A percentile compares a stretch with the other conserved stretches of the same genome.
Conservation (phyloP, 2,888 invertebrate species). For the Doris montereyensis region DNA sequence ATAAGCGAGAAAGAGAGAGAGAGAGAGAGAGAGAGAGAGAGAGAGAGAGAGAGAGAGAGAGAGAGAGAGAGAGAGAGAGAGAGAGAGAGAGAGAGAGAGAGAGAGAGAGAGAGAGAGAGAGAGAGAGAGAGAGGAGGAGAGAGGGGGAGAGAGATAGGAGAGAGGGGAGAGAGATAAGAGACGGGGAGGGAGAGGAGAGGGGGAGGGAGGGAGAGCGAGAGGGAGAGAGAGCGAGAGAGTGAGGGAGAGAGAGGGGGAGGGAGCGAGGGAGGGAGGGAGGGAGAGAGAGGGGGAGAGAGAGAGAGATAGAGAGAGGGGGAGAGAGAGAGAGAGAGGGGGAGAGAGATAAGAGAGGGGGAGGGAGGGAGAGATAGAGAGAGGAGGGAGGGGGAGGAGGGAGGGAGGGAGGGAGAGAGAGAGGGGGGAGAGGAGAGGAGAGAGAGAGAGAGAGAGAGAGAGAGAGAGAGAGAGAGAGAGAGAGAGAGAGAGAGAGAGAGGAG, state of each 20-base stretch:
- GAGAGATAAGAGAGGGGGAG: conserved; percentile 15
- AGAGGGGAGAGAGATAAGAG: neutral
- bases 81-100: conserved; percentile 20
- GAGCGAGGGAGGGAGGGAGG: too few species aligned
- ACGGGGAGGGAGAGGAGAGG: neutral
- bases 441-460: neutral
- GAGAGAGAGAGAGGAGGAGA: neutral
- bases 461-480: neutral
- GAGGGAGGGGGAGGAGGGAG: neutral
- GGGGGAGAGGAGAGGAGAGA: neutral
- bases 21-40: neutral
- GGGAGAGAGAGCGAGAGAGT: neutral
- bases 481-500: neutral
- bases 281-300: neutral
- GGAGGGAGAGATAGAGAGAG: neutral
- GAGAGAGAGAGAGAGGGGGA: conserved; percentile 16
- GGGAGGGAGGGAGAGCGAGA: neutral
- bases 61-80: conserved; percentile 18
- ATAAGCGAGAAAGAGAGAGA: neutral
- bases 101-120: conserved; percentile 4
- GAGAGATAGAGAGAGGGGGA: conserved; percentile 2
- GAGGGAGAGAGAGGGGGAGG: neutral
- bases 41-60: conserved; percentile 4
- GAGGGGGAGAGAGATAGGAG: neutral
- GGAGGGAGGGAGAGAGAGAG: neutral